phyloP scores from a whole-genome alignment of 2,888 invertebrate species.

The Drosophila formosana region DNA sequence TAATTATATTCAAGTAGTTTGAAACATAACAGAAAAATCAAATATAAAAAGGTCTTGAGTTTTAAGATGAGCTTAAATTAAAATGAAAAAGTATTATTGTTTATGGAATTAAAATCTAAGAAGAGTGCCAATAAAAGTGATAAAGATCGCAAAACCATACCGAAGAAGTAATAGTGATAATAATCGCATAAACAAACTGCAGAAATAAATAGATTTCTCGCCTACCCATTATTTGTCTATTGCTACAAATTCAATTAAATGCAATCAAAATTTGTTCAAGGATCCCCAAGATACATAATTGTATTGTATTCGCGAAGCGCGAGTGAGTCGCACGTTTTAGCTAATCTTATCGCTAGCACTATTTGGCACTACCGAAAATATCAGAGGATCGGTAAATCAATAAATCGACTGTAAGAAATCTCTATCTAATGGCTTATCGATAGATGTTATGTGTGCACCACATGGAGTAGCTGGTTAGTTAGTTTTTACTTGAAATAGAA shows the following conservation, averaged over 20 bases:
- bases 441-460: conserved; percentile 7
- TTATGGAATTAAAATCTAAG: no score
- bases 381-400: conserved; percentile 41
- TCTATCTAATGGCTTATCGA: conserved; percentile 44
- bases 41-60: no score
- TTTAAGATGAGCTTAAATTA: no score
- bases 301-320: background rate
- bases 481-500: background rate
- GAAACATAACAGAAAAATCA: no score
- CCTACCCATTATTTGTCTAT: background rate
- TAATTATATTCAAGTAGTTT: no score
- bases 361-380: conserved; percentile 47
- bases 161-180: background rate
- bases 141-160: no score
- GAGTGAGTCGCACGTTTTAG: conserved; percentile 3
- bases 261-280: background rate
- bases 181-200: background rate
- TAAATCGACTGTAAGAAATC: conserved; percentile 45
- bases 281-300: background rate
- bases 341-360: conserved; percentile 61
- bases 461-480: conserved; percentile 3
- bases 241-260: background rate
- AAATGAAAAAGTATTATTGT: no score
- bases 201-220: background rate
- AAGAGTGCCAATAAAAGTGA: no score